Conservation (phyloP, 2,888 invertebrate species). For the Merodon equestris region DNA sequence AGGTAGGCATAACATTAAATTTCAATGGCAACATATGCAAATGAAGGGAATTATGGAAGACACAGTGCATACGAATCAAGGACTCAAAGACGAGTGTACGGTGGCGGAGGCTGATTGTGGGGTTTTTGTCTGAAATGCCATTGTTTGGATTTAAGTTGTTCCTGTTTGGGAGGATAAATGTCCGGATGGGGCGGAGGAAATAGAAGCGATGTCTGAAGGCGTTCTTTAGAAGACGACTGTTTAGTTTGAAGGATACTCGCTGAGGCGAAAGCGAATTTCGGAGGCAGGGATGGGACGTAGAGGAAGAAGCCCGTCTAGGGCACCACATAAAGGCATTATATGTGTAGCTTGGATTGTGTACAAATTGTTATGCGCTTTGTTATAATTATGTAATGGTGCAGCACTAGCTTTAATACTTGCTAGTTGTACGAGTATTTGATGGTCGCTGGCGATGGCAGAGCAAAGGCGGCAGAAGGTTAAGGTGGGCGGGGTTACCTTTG, state of each 20-base stretch:
- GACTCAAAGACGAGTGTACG: constrained; percentile 11
- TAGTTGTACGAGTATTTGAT: too few species aligned
- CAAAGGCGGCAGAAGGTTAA: too few species aligned
- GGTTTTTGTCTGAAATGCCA: constrained; percentile 44
- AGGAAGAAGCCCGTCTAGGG: constrained; percentile 1
- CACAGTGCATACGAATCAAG: constrained; percentile 59
- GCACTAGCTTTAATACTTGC: too few species aligned
- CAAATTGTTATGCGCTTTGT: constrained; percentile 33
- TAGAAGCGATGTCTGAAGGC: too few species aligned
- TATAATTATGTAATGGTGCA: too few species aligned
- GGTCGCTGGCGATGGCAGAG: too few species aligned
- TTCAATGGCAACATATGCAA: constrained; percentile 67
- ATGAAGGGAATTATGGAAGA: constrained; percentile 62
- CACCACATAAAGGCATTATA: not conserved
- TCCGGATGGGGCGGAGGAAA: constrained; percentile 10
- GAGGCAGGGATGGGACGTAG: not conserved
- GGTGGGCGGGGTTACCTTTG: too few species aligned
- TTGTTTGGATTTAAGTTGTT: constrained; percentile 50
- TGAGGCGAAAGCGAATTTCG: constrained; percentile 10
- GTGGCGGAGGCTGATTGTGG: not conserved
- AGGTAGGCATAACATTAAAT: constrained; percentile 64
- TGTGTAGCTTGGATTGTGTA: constrained; percentile 1
- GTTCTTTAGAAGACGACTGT: constrained; percentile 37
- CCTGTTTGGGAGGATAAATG: constrained; percentile 35
- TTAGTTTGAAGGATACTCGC: constrained; percentile 6